These are phyloP conservation scores for Alcis repandata DNA, from an alignment of 2,888 invertebrate species.

Conservation along the genomic window DNA sequence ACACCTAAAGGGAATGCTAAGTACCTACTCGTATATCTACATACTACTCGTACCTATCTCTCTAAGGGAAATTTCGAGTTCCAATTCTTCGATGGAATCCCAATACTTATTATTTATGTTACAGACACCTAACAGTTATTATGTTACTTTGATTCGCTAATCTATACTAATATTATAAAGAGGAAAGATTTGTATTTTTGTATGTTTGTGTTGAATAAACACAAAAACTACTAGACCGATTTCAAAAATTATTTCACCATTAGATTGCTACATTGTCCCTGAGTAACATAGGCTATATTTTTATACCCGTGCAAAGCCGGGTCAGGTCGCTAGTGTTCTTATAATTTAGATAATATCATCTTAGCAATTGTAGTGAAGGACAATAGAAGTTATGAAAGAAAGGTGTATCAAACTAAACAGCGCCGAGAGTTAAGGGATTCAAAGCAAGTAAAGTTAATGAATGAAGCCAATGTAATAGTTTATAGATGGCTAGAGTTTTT, in stretches of 20 bases:
- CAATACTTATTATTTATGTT: neutral
- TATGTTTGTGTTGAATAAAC: no score
- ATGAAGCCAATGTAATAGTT: no score
- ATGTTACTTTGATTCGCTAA: neutral
- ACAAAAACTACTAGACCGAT: no score
- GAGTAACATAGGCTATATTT: no score
- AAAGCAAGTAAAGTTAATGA: no score
- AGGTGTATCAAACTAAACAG: neutral
- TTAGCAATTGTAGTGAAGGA: neutral
- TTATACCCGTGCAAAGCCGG: no score
- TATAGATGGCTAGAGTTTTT: no score
- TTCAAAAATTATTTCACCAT: no score
- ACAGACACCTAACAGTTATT: neutral
- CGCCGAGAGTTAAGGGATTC: neutral
- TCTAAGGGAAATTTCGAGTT: neutral
- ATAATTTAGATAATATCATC: neutral
- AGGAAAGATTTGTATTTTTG: no score
- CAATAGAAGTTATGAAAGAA: neutral
- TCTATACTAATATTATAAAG: no score
- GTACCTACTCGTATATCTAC: constrained; percentile 46
- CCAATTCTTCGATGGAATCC: neutral
- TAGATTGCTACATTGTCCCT: no score
- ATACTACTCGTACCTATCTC: neutral
- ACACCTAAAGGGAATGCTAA: constrained; percentile 62
- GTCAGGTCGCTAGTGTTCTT: no score